These are phyloP conservation scores for Macrochelys suwanniensis DNA, from an alignment of 2,797 vertebrate genomes.

Conservation along the genomic window DNA sequence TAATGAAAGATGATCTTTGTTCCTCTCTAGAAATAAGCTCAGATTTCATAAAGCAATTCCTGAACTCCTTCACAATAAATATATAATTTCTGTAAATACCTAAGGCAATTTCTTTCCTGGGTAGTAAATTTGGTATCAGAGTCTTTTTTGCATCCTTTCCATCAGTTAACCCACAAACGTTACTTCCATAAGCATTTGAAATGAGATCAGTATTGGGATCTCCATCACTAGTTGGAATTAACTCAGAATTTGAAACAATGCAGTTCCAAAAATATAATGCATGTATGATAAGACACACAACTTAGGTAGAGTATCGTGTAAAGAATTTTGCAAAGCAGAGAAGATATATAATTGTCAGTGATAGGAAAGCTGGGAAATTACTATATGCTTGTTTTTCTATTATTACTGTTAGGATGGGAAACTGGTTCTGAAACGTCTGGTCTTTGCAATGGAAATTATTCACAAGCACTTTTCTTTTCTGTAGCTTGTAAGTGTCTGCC, in stretches of 20 bases:
- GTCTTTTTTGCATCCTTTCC: background rate
- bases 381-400: background rate
- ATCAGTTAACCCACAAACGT: background rate
- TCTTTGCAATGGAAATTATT: background rate
- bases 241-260: background rate
- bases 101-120: background rate
- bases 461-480: background rate
- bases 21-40: conserved; percentile 43
- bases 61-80: background rate
- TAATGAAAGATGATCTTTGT: background rate
- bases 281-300: background rate
- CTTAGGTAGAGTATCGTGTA: background rate
- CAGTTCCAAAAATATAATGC: background rate
- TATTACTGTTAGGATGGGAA: background rate
- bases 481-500: background rate
- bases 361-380: background rate
- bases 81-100: conserved; percentile 8
- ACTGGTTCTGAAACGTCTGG: background rate
- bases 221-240: background rate
- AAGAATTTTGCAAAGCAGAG: background rate
- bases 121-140: conserved; percentile 12
- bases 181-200: background rate
- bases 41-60: conserved; percentile 53
- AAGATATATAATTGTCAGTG: background rate
- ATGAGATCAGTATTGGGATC: background rate